Base-by-base conservation (phyloP, 2,888 invertebrate genomes). In the Chaetogeoica ovagalla region DNA sequence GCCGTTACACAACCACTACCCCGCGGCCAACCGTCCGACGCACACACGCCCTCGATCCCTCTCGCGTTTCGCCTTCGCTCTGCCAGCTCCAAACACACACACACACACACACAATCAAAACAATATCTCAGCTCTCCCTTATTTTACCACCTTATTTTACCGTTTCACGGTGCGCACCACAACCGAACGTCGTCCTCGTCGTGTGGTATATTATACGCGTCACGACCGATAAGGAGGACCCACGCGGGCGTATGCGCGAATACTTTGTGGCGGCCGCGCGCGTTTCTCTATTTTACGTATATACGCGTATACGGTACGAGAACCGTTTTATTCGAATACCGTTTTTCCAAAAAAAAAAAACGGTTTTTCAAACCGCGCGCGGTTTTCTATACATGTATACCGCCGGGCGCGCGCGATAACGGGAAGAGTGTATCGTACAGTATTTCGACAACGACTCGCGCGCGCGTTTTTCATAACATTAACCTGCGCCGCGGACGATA, bases 31-130 rank as follows among this genome's bases (percentile, higher is more conserved):
- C 43, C 43, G 48, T 1, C 48, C 48, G 13, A 48, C 62, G 30
- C 66, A 15, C 63, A 48, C 74, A 66, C 75, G 43, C 79, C 73
- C 65, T 73, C 81, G 17, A 70, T 81, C 81, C 52, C 65, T 43
- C 79, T 30, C 1, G 30, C 30, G n/a, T 43, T 72, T 37, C 71
- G 68, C 59, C 39, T 48, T 63, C 60, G 11, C 77, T 43, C 37
- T 57, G 66, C 75, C 30, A 43, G 57, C 21, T 66, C 21, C 9
- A 39, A 66, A 66, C 55, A 66, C 39, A 52, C 65, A 39, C 65
- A 23, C 39, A 52, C 30, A 62, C 59, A 7, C n/a, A 62, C 43
- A 60, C 66, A 76, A 75, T 75, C 75, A 68, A 76, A 76, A 76
- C 75, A 76, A 76, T 76, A 76, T 76, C 66, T 76, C 66, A n/a